Evolutionary conservation across 1,140 invertebrate species (phyloP), one percentile per base, ranked within the genome.

Genomic region (Diorhabda elongata): DNA sequence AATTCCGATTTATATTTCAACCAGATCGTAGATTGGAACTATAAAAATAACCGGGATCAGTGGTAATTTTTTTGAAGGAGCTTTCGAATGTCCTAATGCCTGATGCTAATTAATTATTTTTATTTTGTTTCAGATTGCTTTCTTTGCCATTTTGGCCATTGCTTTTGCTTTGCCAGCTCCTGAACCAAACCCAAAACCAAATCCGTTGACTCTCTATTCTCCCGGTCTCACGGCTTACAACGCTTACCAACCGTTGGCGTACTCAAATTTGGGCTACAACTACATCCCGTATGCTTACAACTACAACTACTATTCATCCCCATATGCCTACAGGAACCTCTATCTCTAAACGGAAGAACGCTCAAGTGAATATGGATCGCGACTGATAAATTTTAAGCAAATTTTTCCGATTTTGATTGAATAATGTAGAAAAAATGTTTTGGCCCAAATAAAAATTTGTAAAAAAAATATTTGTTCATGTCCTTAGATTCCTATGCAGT

Each of bases 131-230:
- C 11, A 64, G 57, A 62, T 70, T 58, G 65, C 65, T 58, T 70
- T 70, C 65, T 67, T 70, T 61, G 69, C 59, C 69, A 67, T 70
- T 42, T 61, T 70, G 65, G 69, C 69, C 42, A 56, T 56, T 4
- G 66, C 61, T 5, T 70, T 70, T 42, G 69, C 69, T 58, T 59
- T 62, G 52, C 57, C 65, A 11, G 58, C 68, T 47, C 68, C 68
- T 8, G 58, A 69, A n/a, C 68, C 68, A 7, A 64, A 58, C 52
- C 44, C 62, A 8, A 67, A 60, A 41, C 56, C 61, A 42, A 60
- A 61, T 41, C 59, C 66, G 8, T 44, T 63, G 3, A 57, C 61
- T 2, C 44, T 62, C 26, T 45, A 43, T 43, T 61, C 43, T 52
- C 11, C 44, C n/a, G 59, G 7, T 5, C 41, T 61, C 3, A 11